Conservation (phyloP, 2,888 invertebrate species). For the Halictus ligatus region DNA sequence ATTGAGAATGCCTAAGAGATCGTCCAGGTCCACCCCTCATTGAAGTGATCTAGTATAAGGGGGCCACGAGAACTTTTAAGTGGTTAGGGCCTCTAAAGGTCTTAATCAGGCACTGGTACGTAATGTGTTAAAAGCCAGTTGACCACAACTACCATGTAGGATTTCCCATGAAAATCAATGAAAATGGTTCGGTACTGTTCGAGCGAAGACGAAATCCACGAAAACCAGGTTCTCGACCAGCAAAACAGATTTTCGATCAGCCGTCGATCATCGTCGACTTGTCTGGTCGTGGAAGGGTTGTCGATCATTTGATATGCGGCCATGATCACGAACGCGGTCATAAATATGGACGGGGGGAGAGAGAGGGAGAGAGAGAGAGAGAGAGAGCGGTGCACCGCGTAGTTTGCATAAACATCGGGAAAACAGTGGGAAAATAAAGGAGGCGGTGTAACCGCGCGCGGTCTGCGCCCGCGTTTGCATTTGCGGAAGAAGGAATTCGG, state of each 20-base stretch:
- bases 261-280: not conserved
- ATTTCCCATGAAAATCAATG: too few relatives aligned
- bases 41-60: too few relatives aligned
- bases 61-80: too few relatives aligned
- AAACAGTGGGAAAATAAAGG: slow-evolving; percentile 12
- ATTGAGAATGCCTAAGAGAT: too few relatives aligned
- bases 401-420: slow-evolving; percentile 9
- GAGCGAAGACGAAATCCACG: not conserved
- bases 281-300: not conserved
- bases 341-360: not conserved
- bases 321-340: not conserved
- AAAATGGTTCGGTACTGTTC: not conserved
- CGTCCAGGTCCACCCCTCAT: too few relatives aligned
- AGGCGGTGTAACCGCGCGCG: not conserved
- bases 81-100: too few relatives aligned
- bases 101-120: too few relatives aligned
- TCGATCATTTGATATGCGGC: not conserved
- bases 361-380: too few relatives aligned
- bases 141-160: too few relatives aligned
- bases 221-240: not conserved
- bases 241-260: not conserved
- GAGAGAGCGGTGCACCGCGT: not conserved
- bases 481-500: not conserved
- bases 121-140: too few relatives aligned
- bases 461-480: slow-evolving; percentile 29